Conservation (phyloP, 2,888 invertebrate species). For the Metopia argyrocephala region DNA sequence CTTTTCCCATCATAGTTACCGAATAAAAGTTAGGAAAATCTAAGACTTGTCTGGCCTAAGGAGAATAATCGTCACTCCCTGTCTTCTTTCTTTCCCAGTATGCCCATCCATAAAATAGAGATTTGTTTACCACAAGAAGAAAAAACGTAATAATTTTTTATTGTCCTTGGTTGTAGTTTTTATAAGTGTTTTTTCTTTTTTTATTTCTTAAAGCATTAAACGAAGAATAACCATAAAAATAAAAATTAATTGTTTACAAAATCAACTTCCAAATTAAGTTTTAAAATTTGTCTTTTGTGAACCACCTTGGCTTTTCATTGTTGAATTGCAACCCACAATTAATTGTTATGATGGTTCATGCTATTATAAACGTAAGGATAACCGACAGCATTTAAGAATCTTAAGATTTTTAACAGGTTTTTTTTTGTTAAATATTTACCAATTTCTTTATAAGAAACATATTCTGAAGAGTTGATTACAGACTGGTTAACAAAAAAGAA, state of each 20-base stretch:
- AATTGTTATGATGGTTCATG: slow-evolving; percentile 77
- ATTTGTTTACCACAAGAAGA: background rate
- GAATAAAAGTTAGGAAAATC: no score
- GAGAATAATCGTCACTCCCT: no score
- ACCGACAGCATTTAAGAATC: slow-evolving; percentile 68
- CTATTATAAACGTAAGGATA: slow-evolving; percentile 73
- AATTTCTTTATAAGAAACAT: slow-evolving; percentile 46
- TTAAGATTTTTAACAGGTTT: slow-evolving; percentile 26
- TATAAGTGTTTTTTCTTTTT: background rate
- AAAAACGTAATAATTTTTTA: slow-evolving; percentile 35
- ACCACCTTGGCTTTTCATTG: slow-evolving; percentile 10
- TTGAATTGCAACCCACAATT: slow-evolving; percentile 69
- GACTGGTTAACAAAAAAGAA: background rate
- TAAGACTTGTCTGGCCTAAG: no score
- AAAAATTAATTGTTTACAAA: slow-evolving; percentile 50
- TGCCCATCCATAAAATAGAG: no score
- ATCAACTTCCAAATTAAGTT: background rate
- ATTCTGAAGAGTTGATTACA: background rate
- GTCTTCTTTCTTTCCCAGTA: no score
- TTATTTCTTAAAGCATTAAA: background rate
- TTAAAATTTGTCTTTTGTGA: slow-evolving; percentile 29
- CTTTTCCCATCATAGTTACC: no score
- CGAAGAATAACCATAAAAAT: slow-evolving; percentile 34
- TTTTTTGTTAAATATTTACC: slow-evolving; percentile 31
- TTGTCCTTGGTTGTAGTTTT: slow-evolving; percentile 30